Conservation (phyloP, 2,888 invertebrate genomes). For the Latrodectus hesperus region DNA sequence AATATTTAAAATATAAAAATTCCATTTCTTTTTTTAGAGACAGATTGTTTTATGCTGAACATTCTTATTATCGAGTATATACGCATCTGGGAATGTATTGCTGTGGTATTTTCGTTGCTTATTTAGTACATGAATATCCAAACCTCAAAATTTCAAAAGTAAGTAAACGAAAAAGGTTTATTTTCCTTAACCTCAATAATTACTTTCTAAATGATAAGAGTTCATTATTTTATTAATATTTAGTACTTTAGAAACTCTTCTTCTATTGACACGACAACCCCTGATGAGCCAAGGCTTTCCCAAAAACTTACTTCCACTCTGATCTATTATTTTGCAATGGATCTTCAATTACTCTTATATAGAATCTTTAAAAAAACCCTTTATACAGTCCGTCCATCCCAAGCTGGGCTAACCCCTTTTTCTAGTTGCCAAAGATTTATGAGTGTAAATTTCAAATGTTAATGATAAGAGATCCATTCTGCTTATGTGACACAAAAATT, state of each 20-base stretch:
- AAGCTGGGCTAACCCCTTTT: no score
- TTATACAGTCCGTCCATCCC: no score
- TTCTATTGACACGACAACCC: not conserved
- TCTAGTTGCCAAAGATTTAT: no score
- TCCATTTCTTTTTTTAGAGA: slow-evolving; percentile 18
- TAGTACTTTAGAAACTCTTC: not conserved
- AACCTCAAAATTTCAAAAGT: slow-evolving; percentile 48
- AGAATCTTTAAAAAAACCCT: not conserved
- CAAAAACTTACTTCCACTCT: not conserved
- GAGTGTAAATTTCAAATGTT: no score
- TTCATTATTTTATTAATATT: not conserved
- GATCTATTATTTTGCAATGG: not conserved
- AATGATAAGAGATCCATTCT: no score
- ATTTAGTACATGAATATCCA: slow-evolving; percentile 20
- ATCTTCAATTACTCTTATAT: not conserved
- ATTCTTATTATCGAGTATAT: slow-evolving; percentile 53
- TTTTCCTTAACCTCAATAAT: not conserved
- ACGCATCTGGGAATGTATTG: slow-evolving; percentile 48
- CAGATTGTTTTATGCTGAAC: slow-evolving; percentile 41
- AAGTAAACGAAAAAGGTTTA: not conserved
- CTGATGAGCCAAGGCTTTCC: not conserved
- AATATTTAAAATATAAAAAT: not conserved
- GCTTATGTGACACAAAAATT: no score
- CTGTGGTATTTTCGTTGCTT: slow-evolving; percentile 46
- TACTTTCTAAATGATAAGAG: not conserved